phyloP scores from a whole-genome alignment of 2,113 vertebrate species.

The Bambusicola thoracicus region DNA sequence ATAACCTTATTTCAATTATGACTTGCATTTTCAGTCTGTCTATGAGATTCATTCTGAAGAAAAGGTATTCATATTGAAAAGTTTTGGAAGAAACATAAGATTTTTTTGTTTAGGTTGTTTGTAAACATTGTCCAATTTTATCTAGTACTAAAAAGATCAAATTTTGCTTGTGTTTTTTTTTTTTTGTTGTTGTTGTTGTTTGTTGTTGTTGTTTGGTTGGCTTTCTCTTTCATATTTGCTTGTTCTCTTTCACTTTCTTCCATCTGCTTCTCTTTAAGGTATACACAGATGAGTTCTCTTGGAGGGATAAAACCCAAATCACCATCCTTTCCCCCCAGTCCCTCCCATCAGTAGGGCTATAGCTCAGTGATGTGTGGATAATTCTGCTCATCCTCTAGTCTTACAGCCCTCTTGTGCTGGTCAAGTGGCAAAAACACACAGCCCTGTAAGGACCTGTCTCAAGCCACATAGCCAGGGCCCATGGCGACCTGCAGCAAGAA shows the following conservation, averaged over 20 bases:
- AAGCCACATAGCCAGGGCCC: background rate
- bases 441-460: background rate
- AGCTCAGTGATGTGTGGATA: background rate
- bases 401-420: background rate
- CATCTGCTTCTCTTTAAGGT: background rate
- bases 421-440: background rate
- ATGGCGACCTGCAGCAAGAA: background rate
- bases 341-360: background rate
- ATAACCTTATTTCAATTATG: background rate
- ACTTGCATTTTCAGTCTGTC: background rate
- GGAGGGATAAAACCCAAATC: background rate
- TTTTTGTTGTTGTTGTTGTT: background rate
- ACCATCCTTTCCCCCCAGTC: background rate
- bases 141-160: background rate
- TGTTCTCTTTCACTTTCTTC: background rate
- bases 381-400: background rate
- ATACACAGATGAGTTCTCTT: background rate
- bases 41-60: background rate
- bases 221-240: background rate
- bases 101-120: background rate
- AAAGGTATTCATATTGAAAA: background rate
- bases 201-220: background rate
- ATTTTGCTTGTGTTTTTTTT: background rate
- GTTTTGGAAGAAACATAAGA: background rate
- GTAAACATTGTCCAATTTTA: background rate